Conservation (phyloP, 1,140 invertebrate genomes). For the Oedothorax gibbosus region DNA sequence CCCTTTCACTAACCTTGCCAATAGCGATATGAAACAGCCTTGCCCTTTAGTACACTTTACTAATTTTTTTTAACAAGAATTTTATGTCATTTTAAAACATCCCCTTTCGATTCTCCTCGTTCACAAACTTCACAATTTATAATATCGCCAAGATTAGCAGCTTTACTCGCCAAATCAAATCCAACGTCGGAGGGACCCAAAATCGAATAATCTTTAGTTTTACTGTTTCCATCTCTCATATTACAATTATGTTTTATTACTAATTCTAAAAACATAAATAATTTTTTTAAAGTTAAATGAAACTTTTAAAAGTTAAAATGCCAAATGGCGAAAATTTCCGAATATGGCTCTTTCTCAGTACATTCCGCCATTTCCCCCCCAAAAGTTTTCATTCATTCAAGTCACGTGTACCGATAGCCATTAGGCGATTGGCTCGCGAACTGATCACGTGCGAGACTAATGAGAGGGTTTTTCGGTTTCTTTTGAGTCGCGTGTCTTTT, state of each 20-base stretch:
- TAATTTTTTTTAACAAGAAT: too few species aligned
- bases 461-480: conserved; percentile 39
- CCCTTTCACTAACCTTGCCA: too few species aligned
- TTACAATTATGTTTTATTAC: too few species aligned
- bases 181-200: background rate
- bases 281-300: too few species aligned
- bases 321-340: too few species aligned
- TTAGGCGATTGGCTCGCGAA: conserved; percentile 57
- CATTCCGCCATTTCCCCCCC: background rate
- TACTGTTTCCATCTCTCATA: background rate
- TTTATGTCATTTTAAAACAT: too few species aligned
- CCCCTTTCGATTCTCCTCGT: too few species aligned
- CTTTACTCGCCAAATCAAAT: background rate
- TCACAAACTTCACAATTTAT: too few species aligned
- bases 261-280: too few species aligned
- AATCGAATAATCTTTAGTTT: background rate
- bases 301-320: too few species aligned
- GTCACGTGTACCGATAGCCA: conserved; percentile 53
- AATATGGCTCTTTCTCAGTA: background rate
- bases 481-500: conserved; percentile 34
- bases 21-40: too few species aligned
- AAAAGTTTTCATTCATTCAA: background rate
- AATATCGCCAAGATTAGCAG: background rate
- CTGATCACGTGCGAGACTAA: conserved; percentile 51
- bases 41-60: too few species aligned